A percentile compares a stretch with the other conserved stretches of the same genome.
Conservation (phyloP, 2,797 vertebrate species). For the Hyperoplus immaculatus region DNA sequence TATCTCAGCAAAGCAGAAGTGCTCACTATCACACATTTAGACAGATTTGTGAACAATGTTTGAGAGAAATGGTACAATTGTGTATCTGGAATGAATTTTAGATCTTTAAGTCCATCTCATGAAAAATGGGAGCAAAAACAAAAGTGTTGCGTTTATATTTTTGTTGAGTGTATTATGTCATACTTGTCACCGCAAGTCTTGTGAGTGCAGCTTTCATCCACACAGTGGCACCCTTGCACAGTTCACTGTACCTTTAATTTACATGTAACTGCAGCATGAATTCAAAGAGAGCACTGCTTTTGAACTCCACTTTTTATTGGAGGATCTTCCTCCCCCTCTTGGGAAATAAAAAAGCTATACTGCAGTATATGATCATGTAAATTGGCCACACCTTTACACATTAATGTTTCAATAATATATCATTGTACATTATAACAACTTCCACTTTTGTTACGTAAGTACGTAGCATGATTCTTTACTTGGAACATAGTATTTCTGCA, state of each 20-base stretch:
- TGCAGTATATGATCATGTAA: neutral
- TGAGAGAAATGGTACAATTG: no score
- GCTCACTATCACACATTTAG: no score
- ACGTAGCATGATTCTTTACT: neutral
- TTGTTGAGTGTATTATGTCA: no score
- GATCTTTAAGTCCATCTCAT: no score
- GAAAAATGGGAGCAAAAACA: no score
- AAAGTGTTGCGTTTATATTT: no score
- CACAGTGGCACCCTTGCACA: constrained; percentile 72
- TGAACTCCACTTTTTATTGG: neutral
- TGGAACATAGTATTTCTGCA: neutral
- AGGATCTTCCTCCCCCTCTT: neutral
- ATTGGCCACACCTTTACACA: neutral
- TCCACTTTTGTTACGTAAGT: neutral
- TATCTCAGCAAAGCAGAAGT: no score
- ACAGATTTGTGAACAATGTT: no score
- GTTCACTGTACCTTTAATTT: neutral
- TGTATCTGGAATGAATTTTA: no score
- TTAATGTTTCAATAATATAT: neutral
- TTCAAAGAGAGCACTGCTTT: neutral
- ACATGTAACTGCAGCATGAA: neutral
- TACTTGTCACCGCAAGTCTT: constrained; percentile 4
- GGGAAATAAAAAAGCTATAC: neutral
- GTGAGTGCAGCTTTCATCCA: constrained; percentile 59
- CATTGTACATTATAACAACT: neutral